Conservation (phyloP, 1,140 invertebrate species). For the Lepeophtheirus salmonis region DNA sequence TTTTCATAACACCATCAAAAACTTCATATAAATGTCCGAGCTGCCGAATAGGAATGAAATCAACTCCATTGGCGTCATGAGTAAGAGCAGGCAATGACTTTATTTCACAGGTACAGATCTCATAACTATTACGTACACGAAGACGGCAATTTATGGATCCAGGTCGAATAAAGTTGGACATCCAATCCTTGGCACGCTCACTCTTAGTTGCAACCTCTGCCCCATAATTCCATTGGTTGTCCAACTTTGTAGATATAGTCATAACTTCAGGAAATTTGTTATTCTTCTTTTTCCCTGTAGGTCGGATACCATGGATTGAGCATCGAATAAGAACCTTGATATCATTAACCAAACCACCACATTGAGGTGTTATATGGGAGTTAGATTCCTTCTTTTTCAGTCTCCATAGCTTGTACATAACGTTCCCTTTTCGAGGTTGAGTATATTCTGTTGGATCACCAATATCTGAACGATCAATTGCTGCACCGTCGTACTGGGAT, state of each 20-base stretch:
- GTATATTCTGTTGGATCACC: not conserved
- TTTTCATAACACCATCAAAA: not conserved
- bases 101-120: not conserved
- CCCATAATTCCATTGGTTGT: not conserved
- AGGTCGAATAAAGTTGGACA: not conserved
- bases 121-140: not conserved
- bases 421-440: not conserved
- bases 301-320: conserved; percentile 3
- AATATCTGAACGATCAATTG: not conserved
- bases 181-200: conserved; percentile 1
- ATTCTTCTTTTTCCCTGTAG: not conserved
- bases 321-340: not conserved
- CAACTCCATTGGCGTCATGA: not conserved
- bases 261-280: not conserved
- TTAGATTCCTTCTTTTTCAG: not conserved
- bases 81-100: not conserved
- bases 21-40: not conserved
- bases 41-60: not conserved
- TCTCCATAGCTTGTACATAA: not conserved
- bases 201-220: not conserved
- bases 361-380: too few relatives aligned
- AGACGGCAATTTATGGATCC: not conserved
- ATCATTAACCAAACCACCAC: not conserved
- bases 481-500: not conserved
- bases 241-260: conserved; percentile 3